These are phyloP conservation scores for Pseudomyrmex flavicornis DNA, from an alignment of 1,140 invertebrate species.

Conservation along the genomic window DNA sequence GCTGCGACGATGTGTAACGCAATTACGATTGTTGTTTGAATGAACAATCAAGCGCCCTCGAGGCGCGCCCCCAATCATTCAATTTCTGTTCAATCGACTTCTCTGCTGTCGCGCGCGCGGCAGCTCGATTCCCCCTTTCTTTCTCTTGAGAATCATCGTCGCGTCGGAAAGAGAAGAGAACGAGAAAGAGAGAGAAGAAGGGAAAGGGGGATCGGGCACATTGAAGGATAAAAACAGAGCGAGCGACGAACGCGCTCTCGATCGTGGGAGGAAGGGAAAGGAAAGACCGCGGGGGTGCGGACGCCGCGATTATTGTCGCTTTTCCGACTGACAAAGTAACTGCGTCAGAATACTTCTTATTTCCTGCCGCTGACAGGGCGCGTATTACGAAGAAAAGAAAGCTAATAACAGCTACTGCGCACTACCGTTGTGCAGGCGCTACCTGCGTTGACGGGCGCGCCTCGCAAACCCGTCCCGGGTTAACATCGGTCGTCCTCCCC, in stretches of 20 bases:
- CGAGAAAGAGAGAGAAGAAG: constrained; percentile 15
- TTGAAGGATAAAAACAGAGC: constrained; percentile 30
- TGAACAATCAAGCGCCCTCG: constrained; percentile 86
- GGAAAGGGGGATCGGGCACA: constrained; percentile 5
- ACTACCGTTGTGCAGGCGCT: constrained; percentile 62
- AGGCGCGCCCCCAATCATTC: constrained; percentile 84
- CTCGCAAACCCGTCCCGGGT: constrained; percentile 46
- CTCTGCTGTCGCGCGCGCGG: constrained; percentile 56
- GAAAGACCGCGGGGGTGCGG: constrained; percentile 4
- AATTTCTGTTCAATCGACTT: constrained; percentile 86
- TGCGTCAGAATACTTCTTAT: constrained; percentile 75
- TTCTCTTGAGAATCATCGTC: constrained; percentile 46
- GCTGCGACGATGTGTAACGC: constrained; percentile 81
- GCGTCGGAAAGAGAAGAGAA: constrained; percentile 6
- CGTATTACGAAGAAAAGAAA: constrained; percentile 78
- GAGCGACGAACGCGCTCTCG: constrained; percentile 1
- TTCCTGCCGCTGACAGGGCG: constrained; percentile 83
- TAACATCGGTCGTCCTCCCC: constrained; percentile 30
- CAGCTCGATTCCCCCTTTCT: constrained; percentile 51
- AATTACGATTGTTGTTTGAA: constrained; percentile 86
- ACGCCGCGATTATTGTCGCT: constrained; percentile 63
- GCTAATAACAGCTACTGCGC: constrained; percentile 81
- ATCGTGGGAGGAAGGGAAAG: background rate
- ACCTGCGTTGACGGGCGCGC: constrained; percentile 71
- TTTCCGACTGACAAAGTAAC: constrained; percentile 75